Base-by-base conservation (phyloP, 2,888 invertebrate species). In the Mamestra brassicae region DNA sequence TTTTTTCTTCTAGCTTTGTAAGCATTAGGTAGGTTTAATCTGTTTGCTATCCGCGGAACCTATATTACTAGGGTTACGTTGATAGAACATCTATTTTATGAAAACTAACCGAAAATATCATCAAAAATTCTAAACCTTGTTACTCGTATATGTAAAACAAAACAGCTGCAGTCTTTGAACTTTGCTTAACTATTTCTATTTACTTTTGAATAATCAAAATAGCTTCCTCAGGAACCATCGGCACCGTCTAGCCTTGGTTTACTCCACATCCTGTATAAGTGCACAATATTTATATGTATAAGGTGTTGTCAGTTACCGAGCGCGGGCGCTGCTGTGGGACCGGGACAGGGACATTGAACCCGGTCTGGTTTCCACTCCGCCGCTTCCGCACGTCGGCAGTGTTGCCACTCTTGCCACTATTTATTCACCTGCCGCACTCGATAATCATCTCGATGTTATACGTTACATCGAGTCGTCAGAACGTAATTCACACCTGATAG, bases 271-370 rank as follows among this genome's bases (percentile, higher is more conserved):
- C 78, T 75, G 71, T 72, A n/a, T 63, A 83, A 67, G 60, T 72
- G 83, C 74, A 76, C 73, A 63, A 63, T 66, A 74, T 79, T 63
- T 76, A 72, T 71, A 79, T 77, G 61, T 66, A 78, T 70, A 64
- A 63, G 69, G 61, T 58, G 47, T 63, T 50, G 77, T 65, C 76
- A 38, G 67, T 62, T 47, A 55, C 42, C 60, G 62, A 57, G 80
- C 80, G 87, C 79, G 58, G 68, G 63, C 88, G 74, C 66, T 74
- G 79, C 63, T 63, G 71, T 66, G 68, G 70, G 81, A 86, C 88
- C 87, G 89, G 89, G 89, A 89, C 87, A 70, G 87, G 91, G 85
- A 88, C 89, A 85, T 92, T 93, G 94, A 92, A 93, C 92, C 83
- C 86, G 45, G 89, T 89, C 90, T 91, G 90, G 89, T 91, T 93